phyloP scores from a whole-genome alignment of 2,113 vertebrate genomes.

The Noturus placidus region DNA sequence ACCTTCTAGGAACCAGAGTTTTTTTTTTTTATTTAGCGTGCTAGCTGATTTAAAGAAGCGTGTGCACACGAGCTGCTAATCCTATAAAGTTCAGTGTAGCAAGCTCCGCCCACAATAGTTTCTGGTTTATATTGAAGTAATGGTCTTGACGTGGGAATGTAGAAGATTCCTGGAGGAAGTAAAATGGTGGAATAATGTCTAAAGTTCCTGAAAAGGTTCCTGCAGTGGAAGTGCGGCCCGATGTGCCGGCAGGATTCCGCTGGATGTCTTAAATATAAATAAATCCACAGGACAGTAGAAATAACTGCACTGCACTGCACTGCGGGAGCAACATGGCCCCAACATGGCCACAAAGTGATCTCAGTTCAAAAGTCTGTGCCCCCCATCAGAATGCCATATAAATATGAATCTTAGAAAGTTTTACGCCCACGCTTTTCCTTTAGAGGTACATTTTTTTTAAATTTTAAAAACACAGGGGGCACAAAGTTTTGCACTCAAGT shows the following conservation, averaged over 20 bases:
- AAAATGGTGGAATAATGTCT: background rate
- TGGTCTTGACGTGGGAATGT: background rate
- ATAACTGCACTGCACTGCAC: background rate
- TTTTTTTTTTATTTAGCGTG: too few species aligned
- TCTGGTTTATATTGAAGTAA: background rate
- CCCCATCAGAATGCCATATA: background rate
- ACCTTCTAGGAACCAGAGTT: too few species aligned
- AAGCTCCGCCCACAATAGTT: background rate
- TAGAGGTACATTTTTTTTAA: background rate
- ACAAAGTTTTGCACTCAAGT: background rate
- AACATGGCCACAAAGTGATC: too few species aligned
- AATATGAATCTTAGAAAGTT: background rate
- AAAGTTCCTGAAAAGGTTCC: background rate
- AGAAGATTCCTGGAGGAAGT: background rate
- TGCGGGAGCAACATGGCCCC: background rate
- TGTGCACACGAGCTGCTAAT: too few species aligned
- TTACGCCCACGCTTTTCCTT: background rate
- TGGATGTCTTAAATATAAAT: background rate
- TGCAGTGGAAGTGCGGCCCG: background rate
- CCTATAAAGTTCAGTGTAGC: too few species aligned
- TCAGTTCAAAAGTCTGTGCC: background rate
- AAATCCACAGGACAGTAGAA: background rate
- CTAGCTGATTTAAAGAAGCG: too few species aligned
- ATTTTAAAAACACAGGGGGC: background rate
- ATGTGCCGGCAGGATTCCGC: too few species aligned